These are phyloP conservation scores for Paramormyrops kingsleyae DNA, from an alignment of 2,113 vertebrate species.

Conservation along the genomic window DNA sequence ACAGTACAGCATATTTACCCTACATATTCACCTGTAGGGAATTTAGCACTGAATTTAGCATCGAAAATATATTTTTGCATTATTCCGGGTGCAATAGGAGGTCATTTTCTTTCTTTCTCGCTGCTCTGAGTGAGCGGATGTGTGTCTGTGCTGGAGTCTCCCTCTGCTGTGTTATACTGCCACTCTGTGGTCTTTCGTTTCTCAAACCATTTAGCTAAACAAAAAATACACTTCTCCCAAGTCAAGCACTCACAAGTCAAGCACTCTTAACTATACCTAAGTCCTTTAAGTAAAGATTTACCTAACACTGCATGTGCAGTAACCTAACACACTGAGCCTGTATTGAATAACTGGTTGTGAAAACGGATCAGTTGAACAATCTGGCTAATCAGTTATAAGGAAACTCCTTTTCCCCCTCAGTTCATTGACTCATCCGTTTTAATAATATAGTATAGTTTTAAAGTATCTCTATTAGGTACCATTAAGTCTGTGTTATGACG, in stretches of 20 bases:
- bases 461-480: neutral
- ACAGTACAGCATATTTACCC: neutral
- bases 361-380: neutral
- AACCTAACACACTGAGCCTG: too few relatives aligned
- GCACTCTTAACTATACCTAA: neutral
- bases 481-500: neutral
- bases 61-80: neutral
- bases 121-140: neutral
- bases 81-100: neutral
- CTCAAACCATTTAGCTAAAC: neutral
- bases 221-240: too few relatives aligned
- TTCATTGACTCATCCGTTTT: neutral
- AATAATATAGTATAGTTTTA: neutral
- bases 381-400: neutral
- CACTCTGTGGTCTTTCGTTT: neutral
- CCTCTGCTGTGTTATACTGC: neutral
- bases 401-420: neutral
- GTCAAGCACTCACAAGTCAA: neutral
- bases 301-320: neutral
- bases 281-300: neutral
- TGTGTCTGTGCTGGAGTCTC: neutral
- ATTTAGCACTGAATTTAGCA: neutral
- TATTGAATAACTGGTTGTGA: neutral
- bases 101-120: neutral
- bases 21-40: neutral